phyloP scores from a whole-genome alignment of 2,797 vertebrate species.

The Jordanella pulchra region DNA sequence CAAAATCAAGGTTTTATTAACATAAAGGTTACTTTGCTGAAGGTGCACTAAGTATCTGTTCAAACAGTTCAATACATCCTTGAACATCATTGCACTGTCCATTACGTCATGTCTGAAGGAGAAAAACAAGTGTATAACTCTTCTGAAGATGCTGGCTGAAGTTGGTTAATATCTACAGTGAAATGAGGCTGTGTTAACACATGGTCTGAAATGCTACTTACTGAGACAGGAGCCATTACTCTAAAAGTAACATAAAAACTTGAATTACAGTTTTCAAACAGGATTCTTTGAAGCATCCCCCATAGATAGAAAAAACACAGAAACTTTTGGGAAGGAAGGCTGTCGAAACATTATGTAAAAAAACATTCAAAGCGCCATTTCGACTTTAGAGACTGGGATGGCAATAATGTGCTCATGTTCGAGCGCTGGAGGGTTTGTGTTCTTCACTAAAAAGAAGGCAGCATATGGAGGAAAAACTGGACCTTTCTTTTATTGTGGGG shows the following conservation, averaged over 20 bases:
- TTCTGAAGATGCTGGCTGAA: too few relatives aligned
- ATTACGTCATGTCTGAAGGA: too few relatives aligned
- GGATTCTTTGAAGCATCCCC: background rate
- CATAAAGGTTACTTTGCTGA: background rate
- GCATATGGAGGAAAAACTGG: background rate
- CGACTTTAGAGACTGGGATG: background rate
- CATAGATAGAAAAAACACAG: background rate
- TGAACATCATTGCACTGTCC: background rate
- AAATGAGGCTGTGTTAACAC: background rate
- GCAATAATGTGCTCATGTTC: background rate
- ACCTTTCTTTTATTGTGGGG: too few relatives aligned
- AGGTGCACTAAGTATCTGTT: background rate
- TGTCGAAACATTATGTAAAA: background rate
- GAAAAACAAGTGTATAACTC: too few relatives aligned
- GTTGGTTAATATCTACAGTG: background rate
- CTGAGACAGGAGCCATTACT: background rate
- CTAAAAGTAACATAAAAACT: too few relatives aligned
- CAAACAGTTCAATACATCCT: too few relatives aligned
- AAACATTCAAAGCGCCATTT: background rate
- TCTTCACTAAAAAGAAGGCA: background rate
- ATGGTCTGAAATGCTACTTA: background rate
- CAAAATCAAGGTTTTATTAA: background rate
- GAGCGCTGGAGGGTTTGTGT: background rate
- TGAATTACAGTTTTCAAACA: background rate
- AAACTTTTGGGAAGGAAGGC: background rate